A percentile compares a stretch with the other conserved stretches of the same genome.
Evolutionary conservation across 2,113 vertebrate species (phyloP).

Genomic region (Clarias batrachus): DNA sequence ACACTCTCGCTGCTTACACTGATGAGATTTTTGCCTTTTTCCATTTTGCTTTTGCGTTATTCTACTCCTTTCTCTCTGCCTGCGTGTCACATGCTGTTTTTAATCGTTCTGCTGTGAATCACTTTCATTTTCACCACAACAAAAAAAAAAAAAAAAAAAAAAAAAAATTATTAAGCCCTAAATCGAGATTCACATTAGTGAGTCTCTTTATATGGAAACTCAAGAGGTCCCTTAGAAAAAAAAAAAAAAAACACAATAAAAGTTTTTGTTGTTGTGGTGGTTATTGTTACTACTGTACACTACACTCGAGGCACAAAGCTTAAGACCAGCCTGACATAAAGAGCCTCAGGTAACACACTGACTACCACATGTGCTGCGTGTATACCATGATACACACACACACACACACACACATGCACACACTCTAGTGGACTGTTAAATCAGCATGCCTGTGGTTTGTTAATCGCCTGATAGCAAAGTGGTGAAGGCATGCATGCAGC

Average conservation of each 20-base stretch:
- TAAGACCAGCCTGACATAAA: background rate
- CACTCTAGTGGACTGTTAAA: background rate
- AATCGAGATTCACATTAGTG: background rate
- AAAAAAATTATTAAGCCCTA: background rate
- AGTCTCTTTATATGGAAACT: background rate
- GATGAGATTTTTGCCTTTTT: background rate
- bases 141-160: too few species aligned
- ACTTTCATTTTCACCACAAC: background rate
- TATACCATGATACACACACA: background rate
- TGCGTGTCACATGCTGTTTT: background rate
- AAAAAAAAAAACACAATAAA: background rate
- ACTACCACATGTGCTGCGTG: background rate
- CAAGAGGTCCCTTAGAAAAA: background rate
- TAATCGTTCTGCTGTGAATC: background rate
- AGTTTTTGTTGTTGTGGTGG: background rate
- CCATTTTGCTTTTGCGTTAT: background rate
- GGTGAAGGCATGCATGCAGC: slow-evolving; percentile 1
- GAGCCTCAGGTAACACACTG: background rate
- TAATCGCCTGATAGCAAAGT: slow-evolving; percentile 23
- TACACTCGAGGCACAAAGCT: background rate
- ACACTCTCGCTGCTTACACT: background rate
- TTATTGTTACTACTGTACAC: background rate
- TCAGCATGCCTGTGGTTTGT: slow-evolving; percentile 8
- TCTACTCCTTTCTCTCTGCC: background rate
- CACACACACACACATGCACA: slow-evolving; percentile 1